Conservation (phyloP, 1,140 invertebrate species). For the Amphibalanus amphitrite region DNA sequence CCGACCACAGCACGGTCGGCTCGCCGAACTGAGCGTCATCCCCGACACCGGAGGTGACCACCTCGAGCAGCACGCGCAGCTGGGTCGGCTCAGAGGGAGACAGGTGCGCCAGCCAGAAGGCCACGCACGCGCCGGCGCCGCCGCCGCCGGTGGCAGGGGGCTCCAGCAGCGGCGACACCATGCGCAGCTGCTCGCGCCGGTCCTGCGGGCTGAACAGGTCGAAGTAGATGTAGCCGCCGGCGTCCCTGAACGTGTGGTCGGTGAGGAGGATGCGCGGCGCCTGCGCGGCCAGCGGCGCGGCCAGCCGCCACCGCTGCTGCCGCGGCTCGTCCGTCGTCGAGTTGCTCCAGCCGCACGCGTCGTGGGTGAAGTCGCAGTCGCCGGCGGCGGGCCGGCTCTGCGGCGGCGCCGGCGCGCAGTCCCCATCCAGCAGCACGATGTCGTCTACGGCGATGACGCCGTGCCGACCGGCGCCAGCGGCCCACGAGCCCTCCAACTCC, state of each 20-base stretch:
- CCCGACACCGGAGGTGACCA: conserved; percentile 20
- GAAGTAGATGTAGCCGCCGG: conserved; percentile 47
- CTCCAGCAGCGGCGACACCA: conserved; percentile 31
- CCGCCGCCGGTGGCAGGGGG: conserved; percentile 29
- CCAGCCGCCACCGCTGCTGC: conserved; percentile 34
- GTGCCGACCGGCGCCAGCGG: conserved; percentile 30
- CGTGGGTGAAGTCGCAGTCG: conserved; percentile 45
- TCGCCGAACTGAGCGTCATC: conserved; percentile 19
- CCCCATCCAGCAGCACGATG: conserved; percentile 41
- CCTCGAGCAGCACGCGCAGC: conserved; percentile 30
- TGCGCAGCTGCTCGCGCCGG: conserved; percentile 24
- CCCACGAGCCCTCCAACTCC: conserved; percentile 45
- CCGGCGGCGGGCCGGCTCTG: conserved; percentile 25
- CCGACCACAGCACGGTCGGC: conserved; percentile 33
- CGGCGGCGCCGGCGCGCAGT: conserved; percentile 25
- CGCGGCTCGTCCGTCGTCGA: conserved; percentile 30
- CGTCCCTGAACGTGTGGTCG: conserved; percentile 45
- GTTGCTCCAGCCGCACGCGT: conserved; percentile 43
- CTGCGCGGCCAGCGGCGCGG: conserved; percentile 34
- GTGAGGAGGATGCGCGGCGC: conserved; percentile 38
- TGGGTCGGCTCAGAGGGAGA: conserved; percentile 39
- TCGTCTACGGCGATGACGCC: conserved; percentile 47
- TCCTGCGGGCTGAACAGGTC: conserved; percentile 40
- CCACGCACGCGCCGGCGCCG: conserved; percentile 32
- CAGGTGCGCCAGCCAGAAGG: conserved; percentile 44